Evolutionary conservation across 2,113 vertebrate species (phyloP), one percentile per base, ranked within the genome.

Genomic region (Emberiza fucata): DNA sequence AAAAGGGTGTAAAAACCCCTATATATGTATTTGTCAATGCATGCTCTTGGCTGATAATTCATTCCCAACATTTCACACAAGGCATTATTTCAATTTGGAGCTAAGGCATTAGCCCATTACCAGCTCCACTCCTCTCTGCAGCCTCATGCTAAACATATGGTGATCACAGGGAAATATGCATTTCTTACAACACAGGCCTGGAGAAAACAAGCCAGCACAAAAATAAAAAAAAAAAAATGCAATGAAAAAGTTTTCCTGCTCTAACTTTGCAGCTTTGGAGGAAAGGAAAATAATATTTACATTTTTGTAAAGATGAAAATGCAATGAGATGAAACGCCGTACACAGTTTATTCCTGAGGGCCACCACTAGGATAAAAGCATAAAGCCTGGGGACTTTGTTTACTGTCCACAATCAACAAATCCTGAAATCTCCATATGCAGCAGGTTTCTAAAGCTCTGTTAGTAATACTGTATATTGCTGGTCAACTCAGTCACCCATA

Each of bases 401-500:
- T 97, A 97, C 96, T 96, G 97, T 95, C 97, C 97, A 96, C 97
- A 97, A 97, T 97, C 96, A 97, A 97, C 97, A 98, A 97, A 97
- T 97, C 95, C 93, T 75, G 51, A 91, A 96, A 97, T 98, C 90
- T 97, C 97, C 97, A 98, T 97, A 98, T 96, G 97, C 86, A 97
- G 95, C 96, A 96, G 97, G 95, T 95, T 98, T 97, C 92, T 64
- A 48, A 87, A 95, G 91, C 96, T 97, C 90, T 90, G 97, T 92
- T 96, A 95, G 96, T 93, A 96, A 97, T 93, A 94, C 97, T 96
- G 96, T 86, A 90, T 96, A 95, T 33, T 84, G 92, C 97, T 96
- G 97, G 98, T 98, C 97, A 98, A 94, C 94, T 97, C 97, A 98
- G 94, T 97, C 97, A 98, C 97, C 97, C 97, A 96, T 94, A 97